A percentile compares a stretch with the other conserved stretches of the same genome.
Evolutionary conservation across 1,140 invertebrate genomes (phyloP).

Genomic region (Pseudomyrmex sp.): DNA sequence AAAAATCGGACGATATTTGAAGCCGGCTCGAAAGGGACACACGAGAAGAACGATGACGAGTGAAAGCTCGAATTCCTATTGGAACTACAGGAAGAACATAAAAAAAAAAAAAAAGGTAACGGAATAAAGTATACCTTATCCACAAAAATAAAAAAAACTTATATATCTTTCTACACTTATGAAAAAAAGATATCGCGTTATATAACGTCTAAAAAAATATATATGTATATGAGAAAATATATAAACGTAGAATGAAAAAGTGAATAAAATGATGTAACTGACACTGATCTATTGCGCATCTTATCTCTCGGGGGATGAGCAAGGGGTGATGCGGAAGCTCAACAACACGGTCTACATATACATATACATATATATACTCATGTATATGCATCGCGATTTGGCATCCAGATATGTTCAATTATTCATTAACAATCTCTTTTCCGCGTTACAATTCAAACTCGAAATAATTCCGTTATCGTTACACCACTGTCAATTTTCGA

Average conservation of each 20-base stretch:
- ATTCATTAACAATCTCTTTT: slow-evolving; percentile 34
- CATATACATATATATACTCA: slow-evolving; percentile 15
- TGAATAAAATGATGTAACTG: background rate
- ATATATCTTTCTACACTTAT: background rate
- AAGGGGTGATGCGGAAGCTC: background rate
- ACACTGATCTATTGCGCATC: background rate
- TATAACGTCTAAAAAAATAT: background rate
- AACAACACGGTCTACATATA: background rate
- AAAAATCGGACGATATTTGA: slow-evolving; percentile 37
- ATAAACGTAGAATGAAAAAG: background rate
- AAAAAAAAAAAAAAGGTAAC: background rate
- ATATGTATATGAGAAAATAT: background rate
- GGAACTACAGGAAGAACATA: background rate
- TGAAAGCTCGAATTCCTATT: slow-evolving; percentile 23
- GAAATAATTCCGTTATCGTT: slow-evolving; percentile 8
- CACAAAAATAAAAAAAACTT: background rate
- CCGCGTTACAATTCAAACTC: background rate
- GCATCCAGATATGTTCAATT: slow-evolving; percentile 41
- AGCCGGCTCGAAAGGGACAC: background rate
- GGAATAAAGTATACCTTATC: slow-evolving; percentile 1
- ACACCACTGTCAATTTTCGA: slow-evolving; percentile 34
- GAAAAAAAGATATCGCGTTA: background rate
- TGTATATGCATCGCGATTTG: slow-evolving; percentile 48
- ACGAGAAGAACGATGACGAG: background rate
- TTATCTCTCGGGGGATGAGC: background rate